These are phyloP conservation scores for Ptyas mucosa DNA, from an alignment of 2,113 vertebrate species.

Conservation along the genomic window DNA sequence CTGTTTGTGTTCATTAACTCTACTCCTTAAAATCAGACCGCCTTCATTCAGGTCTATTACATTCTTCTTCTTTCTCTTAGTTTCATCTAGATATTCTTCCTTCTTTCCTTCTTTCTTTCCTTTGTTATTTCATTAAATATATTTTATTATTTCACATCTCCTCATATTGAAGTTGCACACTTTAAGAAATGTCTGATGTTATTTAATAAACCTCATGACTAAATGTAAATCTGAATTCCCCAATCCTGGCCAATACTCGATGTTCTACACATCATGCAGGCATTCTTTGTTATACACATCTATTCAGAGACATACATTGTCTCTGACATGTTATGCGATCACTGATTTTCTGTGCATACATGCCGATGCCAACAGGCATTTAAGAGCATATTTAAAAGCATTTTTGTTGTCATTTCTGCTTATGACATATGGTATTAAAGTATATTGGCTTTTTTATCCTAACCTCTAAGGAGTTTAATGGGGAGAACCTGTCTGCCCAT, in stretches of 20 bases:
- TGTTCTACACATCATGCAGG: neutral
- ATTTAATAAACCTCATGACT: neutral
- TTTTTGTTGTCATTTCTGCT: conserved; percentile 53
- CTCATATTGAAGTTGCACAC: neutral
- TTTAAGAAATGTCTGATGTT: neutral
- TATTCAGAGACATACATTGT: conserved; percentile 26
- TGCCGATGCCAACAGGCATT: neutral
- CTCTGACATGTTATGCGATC: neutral
- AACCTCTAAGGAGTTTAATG: conserved; percentile 72
- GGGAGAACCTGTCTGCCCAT: conserved; percentile 77
- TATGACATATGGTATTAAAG: neutral
- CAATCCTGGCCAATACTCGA: neutral
- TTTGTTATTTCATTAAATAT: neutral
- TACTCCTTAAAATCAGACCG: neutral
- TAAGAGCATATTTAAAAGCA: neutral
- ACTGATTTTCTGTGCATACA: neutral
- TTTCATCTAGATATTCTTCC: neutral
- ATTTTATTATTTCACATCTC: neutral
- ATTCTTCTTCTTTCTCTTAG: neutral
- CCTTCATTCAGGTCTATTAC: neutral
- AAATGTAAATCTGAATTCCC: neutral
- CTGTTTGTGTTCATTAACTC: neutral
- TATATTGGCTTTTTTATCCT: conserved; percentile 56
- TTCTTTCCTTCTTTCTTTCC: neutral
- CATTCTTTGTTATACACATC: neutral